A percentile compares a stretch with the other conserved stretches of the same genome.
Conservation (phyloP, 1,140 invertebrate species). For the Lasioglossum albipes region DNA sequence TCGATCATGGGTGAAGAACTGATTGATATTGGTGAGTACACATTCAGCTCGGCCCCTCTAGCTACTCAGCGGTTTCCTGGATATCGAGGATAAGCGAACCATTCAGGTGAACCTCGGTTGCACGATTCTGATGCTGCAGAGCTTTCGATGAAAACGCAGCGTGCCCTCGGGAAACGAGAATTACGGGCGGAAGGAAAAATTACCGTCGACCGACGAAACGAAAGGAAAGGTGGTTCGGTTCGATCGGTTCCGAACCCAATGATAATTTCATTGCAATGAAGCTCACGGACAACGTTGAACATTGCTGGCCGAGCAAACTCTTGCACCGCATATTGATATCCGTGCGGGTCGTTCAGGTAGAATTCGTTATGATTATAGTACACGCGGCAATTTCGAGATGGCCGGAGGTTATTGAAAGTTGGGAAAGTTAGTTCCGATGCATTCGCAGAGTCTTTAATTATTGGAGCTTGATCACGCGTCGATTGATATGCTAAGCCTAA, state of each 20-base stretch:
- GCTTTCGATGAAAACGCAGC: background rate
- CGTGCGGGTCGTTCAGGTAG: background rate
- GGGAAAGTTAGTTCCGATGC: background rate
- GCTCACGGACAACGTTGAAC: background rate
- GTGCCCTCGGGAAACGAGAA: background rate
- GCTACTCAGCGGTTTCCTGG: background rate
- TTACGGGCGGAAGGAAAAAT: background rate
- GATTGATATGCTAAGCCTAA: no score
- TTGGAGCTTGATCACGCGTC: no score
- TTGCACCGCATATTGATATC: background rate
- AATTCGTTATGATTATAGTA: background rate
- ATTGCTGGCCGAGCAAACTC: background rate
- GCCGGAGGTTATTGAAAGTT: background rate
- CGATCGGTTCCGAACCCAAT: background rate
- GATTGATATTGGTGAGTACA: no score
- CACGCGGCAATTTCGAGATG: background rate
- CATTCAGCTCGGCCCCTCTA: background rate
- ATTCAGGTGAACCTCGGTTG: background rate
- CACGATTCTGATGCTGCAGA: background rate
- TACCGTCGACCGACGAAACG: background rate
- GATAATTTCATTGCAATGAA: background rate
- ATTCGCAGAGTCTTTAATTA: no score
- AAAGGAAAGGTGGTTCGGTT: background rate
- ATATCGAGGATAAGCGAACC: conserved; percentile 3
- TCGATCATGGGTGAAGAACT: no score